Conservation (phyloP, 2,113 vertebrate genomes). For the Pollachius pollachius region DNA sequence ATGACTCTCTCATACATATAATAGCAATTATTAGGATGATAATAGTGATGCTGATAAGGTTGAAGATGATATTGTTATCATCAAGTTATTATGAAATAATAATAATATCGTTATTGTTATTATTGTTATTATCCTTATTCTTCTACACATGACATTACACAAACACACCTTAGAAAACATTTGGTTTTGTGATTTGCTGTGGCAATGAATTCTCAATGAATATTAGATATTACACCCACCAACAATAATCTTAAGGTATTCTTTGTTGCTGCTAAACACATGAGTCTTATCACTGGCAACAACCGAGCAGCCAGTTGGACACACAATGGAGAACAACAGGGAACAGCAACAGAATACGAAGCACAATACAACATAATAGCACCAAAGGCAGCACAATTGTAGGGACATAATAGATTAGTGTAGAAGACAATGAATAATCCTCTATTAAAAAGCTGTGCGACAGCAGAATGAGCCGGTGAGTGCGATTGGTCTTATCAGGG, state of each 20-base stretch:
- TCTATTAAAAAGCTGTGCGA: slow-evolving; percentile 43
- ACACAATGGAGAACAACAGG: slow-evolving; percentile 36
- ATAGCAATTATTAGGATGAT: too few relatives aligned
- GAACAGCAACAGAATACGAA: slow-evolving; percentile 25
- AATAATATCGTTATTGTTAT: too few relatives aligned
- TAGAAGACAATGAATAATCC: slow-evolving; percentile 57
- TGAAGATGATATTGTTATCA: too few relatives aligned
- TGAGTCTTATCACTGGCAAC: slow-evolving; percentile 48
- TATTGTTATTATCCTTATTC: too few relatives aligned
- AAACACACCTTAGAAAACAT: not conserved
- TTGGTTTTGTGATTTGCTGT: not conserved
- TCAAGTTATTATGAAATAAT: too few relatives aligned
- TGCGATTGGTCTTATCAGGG: slow-evolving; percentile 51
- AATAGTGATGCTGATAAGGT: too few relatives aligned
- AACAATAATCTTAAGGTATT: slow-evolving; percentile 52
- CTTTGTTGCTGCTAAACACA: slow-evolving; percentile 48
- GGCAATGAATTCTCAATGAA: not conserved
- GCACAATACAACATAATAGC: slow-evolving; percentile 50
- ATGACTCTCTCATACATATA: too few relatives aligned
- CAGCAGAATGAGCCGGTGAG: slow-evolving; percentile 25
- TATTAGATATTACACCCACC: slow-evolving; percentile 37
- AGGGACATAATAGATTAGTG: slow-evolving; percentile 50
- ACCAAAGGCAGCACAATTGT: slow-evolving; percentile 28
- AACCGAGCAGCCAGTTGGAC: slow-evolving; percentile 52
- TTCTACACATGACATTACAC: not conserved